These are phyloP conservation scores for Ochotona curzoniae DNA, from an alignment of 2,113 vertebrate species.

Conservation along the genomic window DNA sequence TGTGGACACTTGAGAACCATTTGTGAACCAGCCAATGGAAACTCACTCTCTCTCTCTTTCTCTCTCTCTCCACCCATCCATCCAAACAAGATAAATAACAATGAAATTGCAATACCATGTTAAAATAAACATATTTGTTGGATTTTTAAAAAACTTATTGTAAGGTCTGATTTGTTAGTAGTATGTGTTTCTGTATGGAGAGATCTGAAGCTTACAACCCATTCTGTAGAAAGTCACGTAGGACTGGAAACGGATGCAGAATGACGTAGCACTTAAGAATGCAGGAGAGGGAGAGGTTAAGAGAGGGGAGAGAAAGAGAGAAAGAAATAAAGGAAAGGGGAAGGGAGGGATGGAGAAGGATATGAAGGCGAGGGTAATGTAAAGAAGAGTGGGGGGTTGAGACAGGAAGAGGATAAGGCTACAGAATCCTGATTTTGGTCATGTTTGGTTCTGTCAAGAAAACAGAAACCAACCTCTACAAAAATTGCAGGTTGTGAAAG, in stretches of 20 bases:
- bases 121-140: background rate
- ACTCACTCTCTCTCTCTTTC: too few species aligned
- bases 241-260: background rate
- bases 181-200: background rate
- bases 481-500: background rate
- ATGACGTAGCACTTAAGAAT: background rate
- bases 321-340: too few species aligned
- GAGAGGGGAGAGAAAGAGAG: background rate
- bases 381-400: background rate
- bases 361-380: background rate
- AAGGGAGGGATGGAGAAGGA: background rate
- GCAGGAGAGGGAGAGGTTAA: background rate
- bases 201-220: background rate
- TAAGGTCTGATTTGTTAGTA: background rate
- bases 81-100: too few species aligned
- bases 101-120: too few species aligned
- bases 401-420: too few species aligned
- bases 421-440: background rate
- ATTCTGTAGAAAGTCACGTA: background rate
- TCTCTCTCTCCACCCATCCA: too few species aligned
- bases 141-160: background rate
- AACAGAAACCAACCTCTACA: background rate
- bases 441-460: background rate
- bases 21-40: too few species aligned
- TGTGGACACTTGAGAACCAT: too few species aligned